Conservation (phyloP, 2,888 invertebrate species). For the Idaea straminata region DNA sequence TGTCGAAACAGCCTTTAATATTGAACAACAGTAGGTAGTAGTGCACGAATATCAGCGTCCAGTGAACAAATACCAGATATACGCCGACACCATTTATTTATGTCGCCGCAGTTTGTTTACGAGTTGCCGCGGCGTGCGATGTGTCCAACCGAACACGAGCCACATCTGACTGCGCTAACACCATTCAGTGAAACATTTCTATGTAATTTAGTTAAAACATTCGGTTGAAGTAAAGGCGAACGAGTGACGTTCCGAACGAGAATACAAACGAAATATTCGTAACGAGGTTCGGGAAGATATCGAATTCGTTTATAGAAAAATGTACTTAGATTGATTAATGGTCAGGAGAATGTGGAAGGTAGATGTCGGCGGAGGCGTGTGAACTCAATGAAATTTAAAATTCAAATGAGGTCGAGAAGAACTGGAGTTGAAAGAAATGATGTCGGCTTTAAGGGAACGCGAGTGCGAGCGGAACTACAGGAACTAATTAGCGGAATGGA, state of each 20-base stretch:
- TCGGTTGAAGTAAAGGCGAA: neutral
- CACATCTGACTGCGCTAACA: neutral
- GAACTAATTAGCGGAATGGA: neutral
- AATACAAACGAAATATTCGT: neutral
- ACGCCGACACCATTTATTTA: neutral
- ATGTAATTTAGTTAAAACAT: neutral
- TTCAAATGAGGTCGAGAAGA: neutral
- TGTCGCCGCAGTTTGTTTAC: neutral
- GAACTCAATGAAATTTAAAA: neutral
- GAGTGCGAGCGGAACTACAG: neutral
- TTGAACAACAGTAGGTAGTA: neutral
- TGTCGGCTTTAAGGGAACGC: neutral
- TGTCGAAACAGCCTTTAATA: no score
- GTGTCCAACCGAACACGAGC: neutral
- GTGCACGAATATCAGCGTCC: neutral
- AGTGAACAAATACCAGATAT: neutral
- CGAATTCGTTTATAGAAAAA: neutral
- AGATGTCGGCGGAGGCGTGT: neutral
- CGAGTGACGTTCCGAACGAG: neutral
- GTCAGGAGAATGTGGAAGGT: neutral
- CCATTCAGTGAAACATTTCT: neutral
- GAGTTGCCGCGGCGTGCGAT: neutral
- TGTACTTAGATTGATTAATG: neutral
- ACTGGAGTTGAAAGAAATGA: neutral
- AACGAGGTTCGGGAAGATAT: neutral